phyloP scores from a whole-genome alignment of 2,888 invertebrate genomes.

The Mythimna lalbum region DNA sequence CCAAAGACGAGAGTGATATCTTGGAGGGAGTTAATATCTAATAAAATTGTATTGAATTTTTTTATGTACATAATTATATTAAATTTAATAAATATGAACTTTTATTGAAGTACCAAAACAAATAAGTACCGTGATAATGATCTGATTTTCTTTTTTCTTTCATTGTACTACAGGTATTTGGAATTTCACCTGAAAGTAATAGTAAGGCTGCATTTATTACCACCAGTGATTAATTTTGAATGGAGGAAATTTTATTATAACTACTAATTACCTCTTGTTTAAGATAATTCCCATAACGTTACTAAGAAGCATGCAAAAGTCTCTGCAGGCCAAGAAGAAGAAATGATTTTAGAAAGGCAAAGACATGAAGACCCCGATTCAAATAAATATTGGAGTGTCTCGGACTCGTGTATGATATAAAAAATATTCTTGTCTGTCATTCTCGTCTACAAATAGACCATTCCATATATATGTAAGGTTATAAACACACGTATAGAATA shows the following conservation, averaged over 20 bases:
- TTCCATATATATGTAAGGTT: no score
- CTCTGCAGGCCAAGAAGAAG: neutral
- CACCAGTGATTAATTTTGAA: neutral
- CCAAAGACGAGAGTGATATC: no score
- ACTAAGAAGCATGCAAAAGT: constrained; percentile 9
- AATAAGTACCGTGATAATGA: neutral
- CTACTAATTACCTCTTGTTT: neutral
- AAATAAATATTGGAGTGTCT: no score
- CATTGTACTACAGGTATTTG: constrained; percentile 2
- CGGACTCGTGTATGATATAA: no score
- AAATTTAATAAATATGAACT: no score
- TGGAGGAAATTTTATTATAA: neutral
- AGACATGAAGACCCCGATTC: neutral
- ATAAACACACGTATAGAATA: no score
- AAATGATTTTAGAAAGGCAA: neutral
- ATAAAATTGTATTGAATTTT: no score
- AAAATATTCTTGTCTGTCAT: no score
- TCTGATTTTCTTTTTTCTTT: neutral
- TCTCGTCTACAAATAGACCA: no score
- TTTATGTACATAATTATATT: no score
- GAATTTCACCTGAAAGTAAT: neutral
- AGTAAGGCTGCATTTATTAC: constrained; percentile 14
- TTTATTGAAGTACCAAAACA: no score
- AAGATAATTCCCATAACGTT: constrained; percentile 13
- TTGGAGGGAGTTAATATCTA: no score